Evolutionary conservation across 2,888 invertebrate genomes (phyloP), one percentile per base, ranked within the genome.

Genomic region (Ferrisia virgata): DNA sequence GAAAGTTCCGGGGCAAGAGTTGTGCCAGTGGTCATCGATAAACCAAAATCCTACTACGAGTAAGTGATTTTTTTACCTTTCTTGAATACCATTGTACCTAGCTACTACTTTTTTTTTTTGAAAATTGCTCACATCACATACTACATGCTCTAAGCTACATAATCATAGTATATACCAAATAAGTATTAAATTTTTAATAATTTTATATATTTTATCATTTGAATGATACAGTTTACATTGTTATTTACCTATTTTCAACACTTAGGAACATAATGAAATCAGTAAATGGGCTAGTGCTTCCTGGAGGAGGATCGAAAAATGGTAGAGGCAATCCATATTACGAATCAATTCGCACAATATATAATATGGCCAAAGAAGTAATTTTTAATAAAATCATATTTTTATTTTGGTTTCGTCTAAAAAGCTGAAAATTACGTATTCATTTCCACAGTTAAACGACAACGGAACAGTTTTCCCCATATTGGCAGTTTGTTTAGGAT

Each of bases 401-500:
- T n/a, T n/a, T n/a, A n/a, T n/a, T n/a, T n/a, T n/a, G n/a, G n/a
- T 36, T 36, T 4, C 36, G 8, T 36, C 36, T 36, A 36, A 36
- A 3, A 3, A 36, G 8, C 5, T 36, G 36, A 36, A 40, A 8
- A 47, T 47, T 47, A 18, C 2, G 15, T 18, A 39, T 76, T 36
- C 13, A 5, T 81, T 15, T 79, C 85, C 88, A 1, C 85, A 89
- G 87, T 88, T 93, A 85, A 95, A 96, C 87, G 89, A 92, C 0
- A 89, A 90, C 0, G 94, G 93, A 0, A 91, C 92, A 84, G 93
- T 93, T 87, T 96, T 96, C 88, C 97, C 97, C 0, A 88, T 98
- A 78, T 94, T 95, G 91, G 97, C 96, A 0, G 96, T 94, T 0
- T 98, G 97, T 87, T 91, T 96, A 36, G 97, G 97, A 33, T 95